A percentile compares a stretch with the other conserved stretches of the same genome.
phyloP scores from a whole-genome alignment of 1,140 invertebrate species.

The Aphaenogaster ashmeadi region DNA sequence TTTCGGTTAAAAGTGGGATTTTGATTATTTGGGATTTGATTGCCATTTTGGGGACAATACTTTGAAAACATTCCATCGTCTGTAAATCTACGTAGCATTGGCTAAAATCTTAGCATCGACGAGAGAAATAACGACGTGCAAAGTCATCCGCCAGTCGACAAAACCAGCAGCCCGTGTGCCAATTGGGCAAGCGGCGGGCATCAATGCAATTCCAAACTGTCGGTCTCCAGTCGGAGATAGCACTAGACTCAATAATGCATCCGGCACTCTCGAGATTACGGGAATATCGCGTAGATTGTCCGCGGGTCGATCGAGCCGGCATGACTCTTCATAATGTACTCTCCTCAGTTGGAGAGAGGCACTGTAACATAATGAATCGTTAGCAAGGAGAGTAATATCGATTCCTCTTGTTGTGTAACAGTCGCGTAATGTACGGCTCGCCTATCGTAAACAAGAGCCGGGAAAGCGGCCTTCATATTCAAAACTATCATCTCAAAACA shows the following conservation, averaged over 20 bases:
- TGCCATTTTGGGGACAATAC: background rate
- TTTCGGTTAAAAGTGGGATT: background rate
- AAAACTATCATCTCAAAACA: constrained; percentile 28
- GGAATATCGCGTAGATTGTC: constrained; percentile 63
- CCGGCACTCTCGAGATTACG: constrained; percentile 80
- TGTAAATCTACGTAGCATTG: background rate
- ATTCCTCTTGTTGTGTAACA: constrained; percentile 10
- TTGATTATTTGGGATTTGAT: background rate
- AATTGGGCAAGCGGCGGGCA: constrained; percentile 47
- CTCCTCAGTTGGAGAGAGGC: constrained; percentile 16
- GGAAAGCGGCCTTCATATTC: background rate
- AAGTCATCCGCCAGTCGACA: constrained; percentile 37
- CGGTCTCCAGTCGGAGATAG: constrained; percentile 54
- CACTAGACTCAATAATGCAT: constrained; percentile 77
- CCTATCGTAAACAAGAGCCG: constrained; percentile 36
- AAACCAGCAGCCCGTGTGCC: constrained; percentile 35
- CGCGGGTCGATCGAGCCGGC: constrained; percentile 61
- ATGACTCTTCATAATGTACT: constrained; percentile 65
- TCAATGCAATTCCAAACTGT: constrained; percentile 64
- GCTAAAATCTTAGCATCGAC: background rate
- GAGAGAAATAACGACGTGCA: constrained; percentile 35
- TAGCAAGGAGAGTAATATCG: constrained; percentile 55
- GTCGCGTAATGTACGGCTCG: background rate
- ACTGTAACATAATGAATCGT: constrained; percentile 58
- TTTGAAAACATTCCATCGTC: background rate